Evolutionary conservation across 1,140 invertebrate species (phyloP).

Genomic region (Leptinotarsa texana): DNA sequence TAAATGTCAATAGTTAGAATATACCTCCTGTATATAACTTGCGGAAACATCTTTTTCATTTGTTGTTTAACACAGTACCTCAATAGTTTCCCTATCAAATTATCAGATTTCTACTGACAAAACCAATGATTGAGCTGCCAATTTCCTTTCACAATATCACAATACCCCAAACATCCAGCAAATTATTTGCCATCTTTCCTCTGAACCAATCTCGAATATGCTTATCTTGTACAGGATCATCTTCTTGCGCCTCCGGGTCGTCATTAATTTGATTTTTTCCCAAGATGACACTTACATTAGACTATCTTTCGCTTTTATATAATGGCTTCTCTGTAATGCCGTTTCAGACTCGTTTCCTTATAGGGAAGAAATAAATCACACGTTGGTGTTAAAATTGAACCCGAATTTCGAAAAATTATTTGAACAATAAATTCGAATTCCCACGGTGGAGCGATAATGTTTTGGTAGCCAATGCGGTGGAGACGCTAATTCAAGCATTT

Average conservation of each 20-base stretch:
- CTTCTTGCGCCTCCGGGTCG: constrained; percentile 9
- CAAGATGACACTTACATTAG: constrained; percentile 19
- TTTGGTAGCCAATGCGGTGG: constrained; percentile 11
- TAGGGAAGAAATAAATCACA: constrained; percentile 22
- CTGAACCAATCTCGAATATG: constrained; percentile 16
- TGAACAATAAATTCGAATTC: constrained; percentile 9
- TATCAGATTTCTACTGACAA: background rate
- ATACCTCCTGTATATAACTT: too few species aligned
- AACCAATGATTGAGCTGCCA: background rate
- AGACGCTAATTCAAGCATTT: constrained; percentile 2
- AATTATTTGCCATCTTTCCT: background rate
- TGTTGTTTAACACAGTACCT: too few species aligned
- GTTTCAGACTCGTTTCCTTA: constrained; percentile 15
- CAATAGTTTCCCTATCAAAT: too few species aligned
- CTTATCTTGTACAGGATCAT: constrained; percentile 12
- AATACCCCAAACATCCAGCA: background rate
- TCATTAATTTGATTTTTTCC: constrained; percentile 17
- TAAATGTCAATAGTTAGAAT: too few species aligned
- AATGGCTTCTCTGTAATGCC: constrained; percentile 19
- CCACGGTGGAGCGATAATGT: constrained; percentile 10
- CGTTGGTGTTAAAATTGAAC: constrained; percentile 12
- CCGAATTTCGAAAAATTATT: constrained; percentile 1
- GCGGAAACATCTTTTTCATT: too few species aligned
- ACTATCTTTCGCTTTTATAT: constrained; percentile 17
- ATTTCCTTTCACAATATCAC: background rate